phyloP scores from a whole-genome alignment of 2,888 invertebrate genomes.

The Cryptocephalus moraei region DNA sequence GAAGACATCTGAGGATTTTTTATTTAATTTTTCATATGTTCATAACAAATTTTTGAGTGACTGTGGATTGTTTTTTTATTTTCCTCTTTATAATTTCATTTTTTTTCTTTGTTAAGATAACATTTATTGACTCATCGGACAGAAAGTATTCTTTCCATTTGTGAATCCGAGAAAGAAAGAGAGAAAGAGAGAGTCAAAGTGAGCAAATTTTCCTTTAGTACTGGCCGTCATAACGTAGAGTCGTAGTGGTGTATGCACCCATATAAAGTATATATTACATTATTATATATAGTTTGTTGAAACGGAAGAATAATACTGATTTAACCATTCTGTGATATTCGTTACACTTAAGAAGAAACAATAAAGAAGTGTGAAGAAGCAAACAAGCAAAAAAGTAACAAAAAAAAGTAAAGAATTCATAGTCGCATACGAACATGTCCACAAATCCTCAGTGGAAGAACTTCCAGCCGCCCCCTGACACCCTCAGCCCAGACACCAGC shows the following conservation, averaged over 20 bases:
- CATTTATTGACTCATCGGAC: too few relatives aligned
- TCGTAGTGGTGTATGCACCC: slow-evolving; percentile 17
- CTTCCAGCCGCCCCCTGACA: slow-evolving; percentile 80
- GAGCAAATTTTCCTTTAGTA: slow-evolving; percentile 17
- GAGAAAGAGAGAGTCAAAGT: slow-evolving; percentile 11
- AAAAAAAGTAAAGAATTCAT: slow-evolving; percentile 11
- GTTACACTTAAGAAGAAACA: slow-evolving; percentile 39
- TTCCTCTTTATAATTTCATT: slow-evolving; percentile 15
- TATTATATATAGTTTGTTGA: too few relatives aligned
- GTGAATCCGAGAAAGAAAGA: too few relatives aligned
- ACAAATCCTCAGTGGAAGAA: slow-evolving; percentile 82
- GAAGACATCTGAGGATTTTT: slow-evolving; percentile 80
- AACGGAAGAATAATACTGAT: too few relatives aligned
- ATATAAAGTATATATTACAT: too few relatives aligned
- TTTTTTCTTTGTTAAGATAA: too few relatives aligned
- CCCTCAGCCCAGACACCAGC: slow-evolving; percentile 69
- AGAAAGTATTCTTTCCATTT: too few relatives aligned
- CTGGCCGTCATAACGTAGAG: slow-evolving; percentile 32
- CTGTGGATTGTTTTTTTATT: slow-evolving; percentile 33
- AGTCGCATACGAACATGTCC: slow-evolving; percentile 47
- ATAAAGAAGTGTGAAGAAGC: slow-evolving; percentile 31
- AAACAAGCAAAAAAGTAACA: slow-evolving; percentile 25
- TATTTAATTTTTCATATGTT: slow-evolving; percentile 36
- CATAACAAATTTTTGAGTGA: slow-evolving; percentile 37
- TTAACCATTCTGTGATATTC: slow-evolving; percentile 54